Percentiles rank a stretch among this genome's conserved stretches.
phyloP scores from a whole-genome alignment of 2,888 invertebrate genomes.

The Hypomecis punctinalis region DNA sequence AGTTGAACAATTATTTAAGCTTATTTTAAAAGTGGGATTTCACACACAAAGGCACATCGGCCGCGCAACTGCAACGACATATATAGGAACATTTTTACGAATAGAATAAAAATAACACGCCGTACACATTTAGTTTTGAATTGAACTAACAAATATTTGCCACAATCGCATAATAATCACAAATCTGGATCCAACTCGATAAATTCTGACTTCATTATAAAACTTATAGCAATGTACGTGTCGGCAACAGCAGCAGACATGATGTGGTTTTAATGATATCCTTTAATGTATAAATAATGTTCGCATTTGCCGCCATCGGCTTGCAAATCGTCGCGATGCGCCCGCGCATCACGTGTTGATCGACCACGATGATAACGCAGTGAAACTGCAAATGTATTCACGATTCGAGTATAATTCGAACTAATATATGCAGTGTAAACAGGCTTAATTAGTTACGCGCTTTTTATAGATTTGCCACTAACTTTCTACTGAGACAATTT shows the following conservation, averaged over 20 bases:
- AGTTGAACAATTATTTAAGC: too few relatives aligned
- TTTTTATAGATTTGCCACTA: too few relatives aligned
- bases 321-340: slow-evolving; percentile 38
- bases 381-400: slow-evolving; percentile 7
- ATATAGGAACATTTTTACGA: too few relatives aligned
- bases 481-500: too few relatives aligned
- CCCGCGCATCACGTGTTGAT: slow-evolving; percentile 42
- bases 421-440: neutral
- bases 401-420: neutral
- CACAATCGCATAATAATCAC: too few relatives aligned
- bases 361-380: slow-evolving; percentile 42
- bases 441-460: too few relatives aligned
- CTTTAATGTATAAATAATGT: slow-evolving; percentile 74
- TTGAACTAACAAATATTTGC: too few relatives aligned
- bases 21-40: too few relatives aligned
- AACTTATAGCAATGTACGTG: slow-evolving; percentile 5
- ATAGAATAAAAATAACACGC: too few relatives aligned
- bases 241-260: slow-evolving; percentile 44
- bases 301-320: slow-evolving; percentile 48
- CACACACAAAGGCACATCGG: too few relatives aligned
- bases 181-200: slow-evolving; percentile 9
- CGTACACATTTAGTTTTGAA: too few relatives aligned
- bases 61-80: too few relatives aligned
- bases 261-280: slow-evolving; percentile 71
- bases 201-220: slow-evolving; percentile 26